Evolutionary conservation across 2,113 vertebrate species (phyloP).

Genomic region (Larimichthys polyactis): DNA sequence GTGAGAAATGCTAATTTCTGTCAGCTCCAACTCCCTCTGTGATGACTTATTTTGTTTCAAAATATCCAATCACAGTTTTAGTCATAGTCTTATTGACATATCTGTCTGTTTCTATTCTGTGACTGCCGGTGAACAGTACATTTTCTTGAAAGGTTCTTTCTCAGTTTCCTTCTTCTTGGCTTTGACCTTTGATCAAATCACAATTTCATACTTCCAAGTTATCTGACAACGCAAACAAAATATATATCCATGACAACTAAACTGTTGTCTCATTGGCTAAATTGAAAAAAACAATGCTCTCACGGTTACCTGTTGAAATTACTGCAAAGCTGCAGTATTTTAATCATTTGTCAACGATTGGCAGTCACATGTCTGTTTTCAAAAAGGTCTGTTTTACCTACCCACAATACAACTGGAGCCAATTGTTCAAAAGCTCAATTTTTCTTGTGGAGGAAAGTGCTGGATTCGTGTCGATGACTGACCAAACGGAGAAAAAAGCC

Average conservation of each 20-base stretch:
- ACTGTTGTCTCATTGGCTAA: neutral
- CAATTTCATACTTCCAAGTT: neutral
- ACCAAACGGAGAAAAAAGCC: neutral
- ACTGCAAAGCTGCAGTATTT: neutral
- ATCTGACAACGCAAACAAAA: neutral
- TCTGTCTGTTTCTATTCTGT: neutral
- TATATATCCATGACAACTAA: neutral
- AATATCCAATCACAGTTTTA: neutral
- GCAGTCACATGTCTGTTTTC: neutral
- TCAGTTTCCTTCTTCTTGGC: neutral
- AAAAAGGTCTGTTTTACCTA: neutral
- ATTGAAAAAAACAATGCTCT: neutral
- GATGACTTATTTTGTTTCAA: neutral
- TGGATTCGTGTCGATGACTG: neutral
- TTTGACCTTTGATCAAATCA: neutral
- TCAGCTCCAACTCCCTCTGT: neutral
- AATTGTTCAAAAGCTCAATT: neutral
- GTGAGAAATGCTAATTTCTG: neutral
- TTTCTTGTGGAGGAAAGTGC: neutral
- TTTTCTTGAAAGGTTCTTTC: too few relatives aligned
- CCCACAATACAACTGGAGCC: neutral
- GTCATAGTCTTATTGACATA: neutral
- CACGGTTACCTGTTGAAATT: neutral
- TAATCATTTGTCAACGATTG: neutral
- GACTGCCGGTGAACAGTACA: too few relatives aligned